Base-by-base conservation (phyloP, 1,140 invertebrate genomes). In the Caerostris extrusa region DNA sequence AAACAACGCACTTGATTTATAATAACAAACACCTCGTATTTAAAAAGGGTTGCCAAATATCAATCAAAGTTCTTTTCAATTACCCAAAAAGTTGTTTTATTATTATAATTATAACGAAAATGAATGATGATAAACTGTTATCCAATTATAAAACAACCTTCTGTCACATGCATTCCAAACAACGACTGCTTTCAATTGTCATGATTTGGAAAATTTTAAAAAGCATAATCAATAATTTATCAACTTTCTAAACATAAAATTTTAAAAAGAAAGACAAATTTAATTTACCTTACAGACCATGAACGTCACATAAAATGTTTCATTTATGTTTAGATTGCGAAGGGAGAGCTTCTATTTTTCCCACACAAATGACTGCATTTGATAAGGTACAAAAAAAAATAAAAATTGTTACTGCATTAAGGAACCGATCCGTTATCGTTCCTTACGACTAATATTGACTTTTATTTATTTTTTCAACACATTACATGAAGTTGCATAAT, bases 401-500 rank as follows among this genome's bases (percentile, higher is more conserved):
- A 64, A 64, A 50, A 53, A 53, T 50, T 50, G 53, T 77, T 34
- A 77, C 71, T 34, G 34, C 8, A 77, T 50, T 77, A 53, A 77
- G 71, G n/a, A 19, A 77, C 19, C 53, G 34, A 77, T 53, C 71
- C 71, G 10, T 50, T 53, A 50, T 10, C 5, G 50, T 34, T 77
- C 50, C 7, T 50, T 77, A 77, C 6, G 53, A 8, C 7, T 53
- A 53, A 12, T 12, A 12, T 77, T 77, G 4, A 12, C 8, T 12
- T 7, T 14, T 53, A 53, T 50, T 77, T 50, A 77, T 12, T 77
- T 50, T 12, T 50, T 7, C 7, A 5, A 77, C 34, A 77, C 71
- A 77, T 77, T 53, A 77, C 71, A 85, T 34, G 57, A 85, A 85
- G 58, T 85, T 85, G 83, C 83, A 85, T 85, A 92, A 85, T 92